phyloP scores from a whole-genome alignment of 2,888 invertebrate genomes.

The Chaetogeoica ovagalla region DNA sequence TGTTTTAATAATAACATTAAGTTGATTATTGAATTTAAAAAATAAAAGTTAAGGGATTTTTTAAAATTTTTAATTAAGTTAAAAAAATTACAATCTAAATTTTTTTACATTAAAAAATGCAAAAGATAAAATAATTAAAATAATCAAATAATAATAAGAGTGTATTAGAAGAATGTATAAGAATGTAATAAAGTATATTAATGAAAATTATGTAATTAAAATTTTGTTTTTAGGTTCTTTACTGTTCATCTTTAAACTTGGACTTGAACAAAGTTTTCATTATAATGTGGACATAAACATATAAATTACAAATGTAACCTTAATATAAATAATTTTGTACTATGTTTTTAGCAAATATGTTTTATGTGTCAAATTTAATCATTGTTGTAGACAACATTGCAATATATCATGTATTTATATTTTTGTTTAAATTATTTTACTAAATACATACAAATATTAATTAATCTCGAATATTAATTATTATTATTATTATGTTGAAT shows the following conservation, averaged over 20 bases:
- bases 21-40: too few relatives aligned
- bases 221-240: constrained; percentile 27
- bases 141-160: too few relatives aligned
- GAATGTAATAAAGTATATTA: too few relatives aligned
- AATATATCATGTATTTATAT: neutral
- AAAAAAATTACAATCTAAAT: too few relatives aligned
- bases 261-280: constrained; percentile 24
- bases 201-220: neutral
- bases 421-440: neutral
- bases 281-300: constrained; percentile 31
- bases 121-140: too few relatives aligned
- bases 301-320: neutral
- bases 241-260: constrained; percentile 27
- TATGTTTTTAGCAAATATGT: neutral
- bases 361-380: neutral
- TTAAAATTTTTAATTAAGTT: too few relatives aligned
- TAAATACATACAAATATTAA: neutral
- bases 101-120: too few relatives aligned
- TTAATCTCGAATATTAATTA: neutral
- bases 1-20: too few relatives aligned
- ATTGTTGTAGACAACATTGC: neutral
- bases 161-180: too few relatives aligned
- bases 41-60: too few relatives aligned
- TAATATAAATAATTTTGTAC: constrained; percentile 4
- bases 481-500: neutral